phyloP scores from a whole-genome alignment of 2,113 vertebrate genomes.

The Hypocryptadius cinnamomeus region DNA sequence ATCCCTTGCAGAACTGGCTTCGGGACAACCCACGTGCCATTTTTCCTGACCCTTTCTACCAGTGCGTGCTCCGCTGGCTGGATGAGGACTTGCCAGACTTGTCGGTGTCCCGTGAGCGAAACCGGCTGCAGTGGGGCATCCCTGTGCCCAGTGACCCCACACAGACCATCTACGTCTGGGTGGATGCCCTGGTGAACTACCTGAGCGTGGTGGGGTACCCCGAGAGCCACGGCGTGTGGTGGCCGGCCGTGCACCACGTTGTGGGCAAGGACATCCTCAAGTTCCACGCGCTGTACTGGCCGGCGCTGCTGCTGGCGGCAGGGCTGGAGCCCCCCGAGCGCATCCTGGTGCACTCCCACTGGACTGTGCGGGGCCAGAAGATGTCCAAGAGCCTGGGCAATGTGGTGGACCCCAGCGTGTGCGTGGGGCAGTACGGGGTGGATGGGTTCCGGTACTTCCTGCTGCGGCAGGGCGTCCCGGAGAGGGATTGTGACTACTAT shows the following conservation, averaged over 20 bases:
- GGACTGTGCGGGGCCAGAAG: constrained; percentile 89
- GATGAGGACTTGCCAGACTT: constrained; percentile 85
- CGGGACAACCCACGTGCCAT: constrained; percentile 68
- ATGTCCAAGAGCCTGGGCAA: constrained; percentile 98
- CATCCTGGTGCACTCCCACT: constrained; percentile 91
- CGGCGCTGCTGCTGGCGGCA: constrained; percentile 84
- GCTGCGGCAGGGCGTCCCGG: constrained; percentile 88
- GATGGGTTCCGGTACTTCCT: constrained; percentile 94
- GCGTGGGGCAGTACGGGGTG: constrained; percentile 70
- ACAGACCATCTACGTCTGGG: constrained; percentile 93
- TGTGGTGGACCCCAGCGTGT: constrained; percentile 78
- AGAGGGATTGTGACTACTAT: constrained; percentile 86
- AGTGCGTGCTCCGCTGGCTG: constrained; percentile 77
- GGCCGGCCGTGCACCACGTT: constrained; percentile 75
- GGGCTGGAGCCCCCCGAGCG: constrained; percentile 78
- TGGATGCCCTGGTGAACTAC: constrained; percentile 95
- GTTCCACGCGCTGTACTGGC: constrained; percentile 95
- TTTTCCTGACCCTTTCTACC: constrained; percentile 77
- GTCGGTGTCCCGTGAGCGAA: constrained; percentile 86
- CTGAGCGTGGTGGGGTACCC: constrained; percentile 87
- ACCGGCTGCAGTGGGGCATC: constrained; percentile 89
- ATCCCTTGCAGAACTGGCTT: constrained; percentile 79
- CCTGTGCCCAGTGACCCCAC: constrained; percentile 81
- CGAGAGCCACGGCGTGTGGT: constrained; percentile 71
- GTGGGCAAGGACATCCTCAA: constrained; percentile 96